Evolutionary conservation across 2,113 vertebrate species (phyloP).

Genomic region (Bagarius yarrelli): DNA sequence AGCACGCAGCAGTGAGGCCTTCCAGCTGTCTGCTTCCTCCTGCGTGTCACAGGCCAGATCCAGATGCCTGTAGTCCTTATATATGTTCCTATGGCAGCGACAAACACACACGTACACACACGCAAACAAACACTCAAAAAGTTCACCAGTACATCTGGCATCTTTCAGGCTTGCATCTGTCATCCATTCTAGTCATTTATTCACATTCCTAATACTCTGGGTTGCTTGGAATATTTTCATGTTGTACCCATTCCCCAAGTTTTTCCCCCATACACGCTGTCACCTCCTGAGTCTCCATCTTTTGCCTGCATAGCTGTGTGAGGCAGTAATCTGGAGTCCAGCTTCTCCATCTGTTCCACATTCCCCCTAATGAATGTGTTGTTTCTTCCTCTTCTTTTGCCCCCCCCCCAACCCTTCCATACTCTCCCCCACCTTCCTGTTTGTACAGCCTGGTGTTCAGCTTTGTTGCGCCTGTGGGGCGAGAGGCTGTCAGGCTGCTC

Average conservation of each 20-base stretch:
- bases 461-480: constrained; percentile 52
- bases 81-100: constrained; percentile 81
- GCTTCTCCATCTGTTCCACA: constrained; percentile 73
- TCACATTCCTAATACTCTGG: neutral
- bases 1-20: constrained; percentile 87
- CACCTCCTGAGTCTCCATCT: neutral
- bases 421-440: neutral
- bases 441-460: constrained; percentile 41
- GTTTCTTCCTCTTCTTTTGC: constrained; percentile 67
- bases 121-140: constrained; percentile 21
- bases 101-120: constrained; percentile 33
- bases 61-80: constrained; percentile 91
- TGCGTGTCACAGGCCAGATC: constrained; percentile 87
- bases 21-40: constrained; percentile 94
- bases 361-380: constrained; percentile 71
- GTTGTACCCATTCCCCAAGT: neutral
- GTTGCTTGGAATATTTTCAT: neutral
- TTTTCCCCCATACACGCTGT: neutral
- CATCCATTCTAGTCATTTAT: neutral
- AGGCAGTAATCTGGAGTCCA: constrained; percentile 58
- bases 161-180: neutral
- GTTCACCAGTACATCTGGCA: constrained; percentile 4
- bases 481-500: constrained; percentile 40
- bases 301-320: constrained; percentile 37
- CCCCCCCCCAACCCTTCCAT: neutral